Base-by-base conservation (phyloP, 2,888 invertebrate species). In the Tiphia femorata region DNA sequence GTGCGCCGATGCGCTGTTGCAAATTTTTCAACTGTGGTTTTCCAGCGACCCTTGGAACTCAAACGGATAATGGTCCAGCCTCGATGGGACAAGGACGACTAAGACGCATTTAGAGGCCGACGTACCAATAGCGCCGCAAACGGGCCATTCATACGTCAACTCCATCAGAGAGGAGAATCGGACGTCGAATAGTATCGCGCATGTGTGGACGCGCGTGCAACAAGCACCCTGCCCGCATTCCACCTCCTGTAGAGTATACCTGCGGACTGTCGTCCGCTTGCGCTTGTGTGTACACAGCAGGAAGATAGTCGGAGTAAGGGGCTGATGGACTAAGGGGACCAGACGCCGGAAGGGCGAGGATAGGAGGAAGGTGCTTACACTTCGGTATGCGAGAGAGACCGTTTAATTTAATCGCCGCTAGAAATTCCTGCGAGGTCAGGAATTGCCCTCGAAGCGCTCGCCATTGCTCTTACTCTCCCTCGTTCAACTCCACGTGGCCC, bases 381-480 rank as follows among this genome's bases (percentile, higher is more conserved):
- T 42, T 53, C 33, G 65, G 65, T 56, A 66, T 67, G 67, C 51
- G 40, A 30, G 33, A n/a, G n/a, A 44, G 46, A 44, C 48, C 63
- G 53, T 66, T 67, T 66, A 66, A 66, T 66, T 66, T 66, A 66
- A 67, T 63, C 44, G 50, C 49, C 42, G 42, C 27, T 14, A 41
- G 63, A 67, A 56, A 66, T 66, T 67, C 65, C 63, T 19, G 17
- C 48, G 50, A 40, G 56, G 50, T 59, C 56, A 59, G 55, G 43
- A 58, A 66, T 63, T 62, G 52, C 41, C 52, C 25, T 17, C 29
- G 8, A 16, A 38, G 25, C 12, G 8, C 16, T 6, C 42, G 23
- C 42, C 25, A 6, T 2, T n/a, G 25, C 20, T 10, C 41, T 21
- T 40, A n/a, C n/a, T n/a, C n/a, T n/a, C n/a, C n/a, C n/a, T n/a